A percentile compares a stretch with the other conserved stretches of the same genome.
phyloP scores from a whole-genome alignment of 2,888 invertebrate genomes.

The Cheilosia vernalis region DNA sequence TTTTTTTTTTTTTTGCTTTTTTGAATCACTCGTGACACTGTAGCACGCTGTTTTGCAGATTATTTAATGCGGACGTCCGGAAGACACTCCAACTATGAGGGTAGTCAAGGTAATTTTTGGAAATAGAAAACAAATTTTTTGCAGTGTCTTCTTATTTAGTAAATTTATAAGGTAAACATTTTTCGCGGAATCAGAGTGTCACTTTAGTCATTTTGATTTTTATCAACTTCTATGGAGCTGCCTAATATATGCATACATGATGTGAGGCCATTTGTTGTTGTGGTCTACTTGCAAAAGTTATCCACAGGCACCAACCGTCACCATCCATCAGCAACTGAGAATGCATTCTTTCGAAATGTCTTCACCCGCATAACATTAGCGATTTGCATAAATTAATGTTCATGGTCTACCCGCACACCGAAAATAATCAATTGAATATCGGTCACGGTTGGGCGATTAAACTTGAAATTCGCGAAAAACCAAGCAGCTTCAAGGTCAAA shows the following conservation, averaged over 20 bases:
- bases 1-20: slow-evolving; percentile 38
- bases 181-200: no score
- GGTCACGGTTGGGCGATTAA: slow-evolving; percentile 68
- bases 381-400: slow-evolving; percentile 61
- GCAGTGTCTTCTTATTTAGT: neutral
- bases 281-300: neutral
- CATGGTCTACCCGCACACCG: slow-evolving; percentile 36
- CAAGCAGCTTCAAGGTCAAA: slow-evolving; percentile 55
- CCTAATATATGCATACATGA: no score
- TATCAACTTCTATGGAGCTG: no score
- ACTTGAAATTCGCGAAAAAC: slow-evolving; percentile 66
- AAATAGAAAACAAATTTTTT: neutral
- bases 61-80: slow-evolving; percentile 9
- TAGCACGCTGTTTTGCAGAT: slow-evolving; percentile 58
- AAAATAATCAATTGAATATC: slow-evolving; percentile 60
- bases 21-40: slow-evolving; percentile 44
- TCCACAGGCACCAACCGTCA: slow-evolving; percentile 1
- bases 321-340: slow-evolving; percentile 7
- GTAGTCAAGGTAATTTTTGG: slow-evolving; percentile 42
- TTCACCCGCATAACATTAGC: slow-evolving; percentile 17
- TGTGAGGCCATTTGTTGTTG: neutral
- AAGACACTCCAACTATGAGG: slow-evolving; percentile 8
- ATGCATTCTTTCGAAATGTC: slow-evolving; percentile 27
- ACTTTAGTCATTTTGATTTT: no score
- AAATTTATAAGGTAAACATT: no score